phyloP scores from a whole-genome alignment of 2,113 vertebrate genomes.

The Oncorhynchus gorbuscha region DNA sequence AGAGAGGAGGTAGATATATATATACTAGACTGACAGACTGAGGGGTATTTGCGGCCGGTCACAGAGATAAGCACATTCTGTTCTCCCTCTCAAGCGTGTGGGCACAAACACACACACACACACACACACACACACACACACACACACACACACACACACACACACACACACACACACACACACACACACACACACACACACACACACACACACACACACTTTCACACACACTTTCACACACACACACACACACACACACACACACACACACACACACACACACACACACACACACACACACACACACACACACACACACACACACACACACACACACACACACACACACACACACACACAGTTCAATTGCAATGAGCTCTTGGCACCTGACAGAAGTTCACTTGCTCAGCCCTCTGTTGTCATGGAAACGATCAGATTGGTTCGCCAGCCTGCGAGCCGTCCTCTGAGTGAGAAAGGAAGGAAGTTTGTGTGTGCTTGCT shows the following conservation, averaged over 20 bases:
- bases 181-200: no score
- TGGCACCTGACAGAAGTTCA: constrained; percentile 69
- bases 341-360: background rate
- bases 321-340: no score
- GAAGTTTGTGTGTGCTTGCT: background rate
- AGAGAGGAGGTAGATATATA: no score
- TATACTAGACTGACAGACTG: constrained; percentile 40
- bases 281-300: background rate
- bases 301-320: background rate
- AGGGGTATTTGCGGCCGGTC: constrained; percentile 50
- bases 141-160: background rate
- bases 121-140: background rate
- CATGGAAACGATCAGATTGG: constrained; percentile 60
- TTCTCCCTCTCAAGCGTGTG: constrained; percentile 47
- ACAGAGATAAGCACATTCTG: constrained; percentile 48
- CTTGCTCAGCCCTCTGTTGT: constrained; percentile 51
- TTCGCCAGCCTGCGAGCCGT: constrained; percentile 44
- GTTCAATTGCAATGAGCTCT: constrained; percentile 53
- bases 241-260: background rate
- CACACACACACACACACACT: background rate
- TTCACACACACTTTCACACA: no score
- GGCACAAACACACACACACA: background rate
- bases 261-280: background rate
- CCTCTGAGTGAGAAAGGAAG: background rate
- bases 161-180: background rate